Evolutionary conservation across 2,888 invertebrate genomes (phyloP), one percentile per base, ranked within the genome.

Genomic region (Calliphora vomitoria): DNA sequence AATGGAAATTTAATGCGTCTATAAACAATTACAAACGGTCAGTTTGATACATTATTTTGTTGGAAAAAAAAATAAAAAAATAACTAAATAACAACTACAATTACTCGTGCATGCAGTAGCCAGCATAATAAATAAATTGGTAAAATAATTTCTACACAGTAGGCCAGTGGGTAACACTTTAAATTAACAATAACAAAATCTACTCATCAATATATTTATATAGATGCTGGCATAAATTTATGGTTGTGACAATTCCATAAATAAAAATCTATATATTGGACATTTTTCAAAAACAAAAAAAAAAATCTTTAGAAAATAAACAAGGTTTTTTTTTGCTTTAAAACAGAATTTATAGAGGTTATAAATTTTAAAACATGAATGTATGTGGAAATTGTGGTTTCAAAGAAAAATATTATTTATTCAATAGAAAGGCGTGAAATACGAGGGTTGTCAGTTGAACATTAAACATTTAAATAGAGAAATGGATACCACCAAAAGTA

Each of bases 1-100:
- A 74, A 69, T 69, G 11, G 5, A 60, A 18, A 75, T 62, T 58
- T 15, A 25, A 60, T 74, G 58, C 8, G 44, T 55, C 18, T 41
- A 60, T n/a, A 74, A 60, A 60, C 44, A 74, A 44, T 58, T 74
- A 60, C 10, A 74, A 58, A 44, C 31, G 4, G n/a, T 11, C n/a
- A 71, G 53, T 71, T 38, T 71, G 10, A 53, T 18, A 50, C n/a
- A 35, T 10, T 38, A 44, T 10, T 66, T 18, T 44, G 2, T 66
- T 15, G 66, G 11, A 25, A 35, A 35, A 25, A 25, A 25, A 25
- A n/a, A n/a, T n/a, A 31, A 31, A 31, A 31, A 31, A 31, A 31
- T 3, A 31, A 35, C 4, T 6, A 35, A 35, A 35, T 35, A 35
- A 35, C 35, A 35, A 68, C 68, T 20, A 47, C 35, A 62, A 62